phyloP scores from a whole-genome alignment of 2,797 vertebrate species.

The Aldrovandia affinis region DNA sequence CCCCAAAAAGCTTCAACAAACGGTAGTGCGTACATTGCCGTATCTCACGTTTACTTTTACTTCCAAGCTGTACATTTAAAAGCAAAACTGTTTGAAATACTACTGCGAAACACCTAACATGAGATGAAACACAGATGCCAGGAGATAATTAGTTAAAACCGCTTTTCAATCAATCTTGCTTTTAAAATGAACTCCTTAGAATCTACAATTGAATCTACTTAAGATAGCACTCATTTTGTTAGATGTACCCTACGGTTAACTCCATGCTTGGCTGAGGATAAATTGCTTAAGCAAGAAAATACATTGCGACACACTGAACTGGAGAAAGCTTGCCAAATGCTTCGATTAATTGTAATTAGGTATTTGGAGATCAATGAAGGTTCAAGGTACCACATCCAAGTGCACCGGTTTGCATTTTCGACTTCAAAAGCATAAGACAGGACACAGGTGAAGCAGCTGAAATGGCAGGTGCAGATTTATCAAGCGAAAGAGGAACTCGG shows the following conservation, averaged over 20 bases:
- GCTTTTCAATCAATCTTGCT: not conserved
- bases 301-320: not conserved
- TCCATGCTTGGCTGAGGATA: not conserved
- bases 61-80: not conserved
- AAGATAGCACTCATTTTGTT: not conserved
- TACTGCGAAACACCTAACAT: not conserved
- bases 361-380: not conserved
- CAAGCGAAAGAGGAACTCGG: not conserved
- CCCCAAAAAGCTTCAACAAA: not conserved
- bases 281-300: not conserved
- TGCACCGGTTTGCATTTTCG: not conserved
- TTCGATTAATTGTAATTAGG: not conserved
- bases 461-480: not conserved
- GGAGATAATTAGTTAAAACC: slow-evolving; percentile 1
- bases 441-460: not conserved
- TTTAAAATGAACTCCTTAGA: not conserved
- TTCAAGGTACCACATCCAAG: not conserved
- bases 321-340: not conserved
- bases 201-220: not conserved
- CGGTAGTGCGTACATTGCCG: not conserved
- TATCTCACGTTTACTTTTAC: not conserved
- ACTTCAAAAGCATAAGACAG: not conserved
- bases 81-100: not conserved
- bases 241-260: not conserved
- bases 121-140: not conserved